Base-by-base conservation (phyloP, 2,888 invertebrate species). In the Ochlodes sylvanus region DNA sequence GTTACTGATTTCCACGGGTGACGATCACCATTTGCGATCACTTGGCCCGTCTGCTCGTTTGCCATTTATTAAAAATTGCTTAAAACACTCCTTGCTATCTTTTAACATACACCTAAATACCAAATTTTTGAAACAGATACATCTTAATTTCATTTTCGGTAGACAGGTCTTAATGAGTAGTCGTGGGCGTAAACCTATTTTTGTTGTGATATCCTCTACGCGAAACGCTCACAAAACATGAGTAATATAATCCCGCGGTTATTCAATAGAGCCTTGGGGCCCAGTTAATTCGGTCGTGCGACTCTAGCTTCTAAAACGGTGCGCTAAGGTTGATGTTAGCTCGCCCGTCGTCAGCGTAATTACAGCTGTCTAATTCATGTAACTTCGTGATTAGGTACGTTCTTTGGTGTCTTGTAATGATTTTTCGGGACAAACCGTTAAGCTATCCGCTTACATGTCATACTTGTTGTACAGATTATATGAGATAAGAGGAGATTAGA, bases 311-410 rank as follows among this genome's bases (percentile, higher is more conserved):
- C 58, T 42, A 58, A 41, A 7, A 0, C 50, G 6, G 15, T 14
- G 58, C 41, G 41, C 15, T 66, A 66, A 60, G 66, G 34, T 52
- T 44, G 21, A 54, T 19, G 42, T 58, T 60, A 14, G 15, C 32
- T 44, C 50, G 56, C 42, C 41, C 21, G 55, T 61, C 61, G 27
- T 61, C 44, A 34, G 34, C 44, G 54, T 67, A 67, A 67, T 67
- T 67, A 67, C 61, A 54, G 32, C 67, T 67, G 67, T 61, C 67
- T 67, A 61, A 67, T 67, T 67, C 67, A 44, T 61, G 67, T 60
- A 54, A 60, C 66, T 66, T 52, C 54, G 54, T 60, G 60, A 66
- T 66, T 66, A 60, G 54, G 60, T 54, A 44, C 56, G 14, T 41
- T 54, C 66, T 66, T 66, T 66, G 60, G 38, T 66, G 66, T 34